Evolutionary conservation across 2,888 invertebrate species (phyloP).

Genomic region (Junonia oenone): DNA sequence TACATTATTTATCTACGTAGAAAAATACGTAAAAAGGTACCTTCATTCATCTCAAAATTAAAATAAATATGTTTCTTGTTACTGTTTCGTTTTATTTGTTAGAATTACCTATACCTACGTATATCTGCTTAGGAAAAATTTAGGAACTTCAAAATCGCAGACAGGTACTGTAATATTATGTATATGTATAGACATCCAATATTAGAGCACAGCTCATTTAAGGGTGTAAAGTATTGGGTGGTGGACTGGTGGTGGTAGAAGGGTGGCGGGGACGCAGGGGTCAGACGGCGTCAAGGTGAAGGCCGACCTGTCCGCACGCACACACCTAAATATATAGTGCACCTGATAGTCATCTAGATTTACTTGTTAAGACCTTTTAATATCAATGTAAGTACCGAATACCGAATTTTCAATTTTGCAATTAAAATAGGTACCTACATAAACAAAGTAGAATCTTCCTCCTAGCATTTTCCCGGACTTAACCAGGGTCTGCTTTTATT

Average conservation of each 20-base stretch:
- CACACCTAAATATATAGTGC: constrained; percentile 39
- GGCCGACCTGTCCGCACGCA: constrained; percentile 48
- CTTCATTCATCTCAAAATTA: too few relatives aligned
- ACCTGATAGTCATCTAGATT: constrained; percentile 32
- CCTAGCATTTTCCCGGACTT: too few relatives aligned
- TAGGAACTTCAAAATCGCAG: background rate
- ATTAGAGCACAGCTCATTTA: constrained; percentile 55
- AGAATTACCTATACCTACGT: too few relatives aligned
- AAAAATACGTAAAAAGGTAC: too few relatives aligned
- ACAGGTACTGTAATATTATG: background rate
- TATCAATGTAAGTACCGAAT: background rate
- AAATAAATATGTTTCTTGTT: too few relatives aligned
- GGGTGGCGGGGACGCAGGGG: constrained; percentile 41
- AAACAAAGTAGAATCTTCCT: too few relatives aligned
- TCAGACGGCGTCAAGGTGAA: constrained; percentile 76
- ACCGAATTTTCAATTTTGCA: background rate
- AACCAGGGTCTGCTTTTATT: too few relatives aligned
- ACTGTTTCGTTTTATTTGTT: too few relatives aligned
- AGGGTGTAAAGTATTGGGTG: constrained; percentile 27
- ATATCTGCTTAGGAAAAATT: too few relatives aligned
- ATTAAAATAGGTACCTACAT: too few relatives aligned
- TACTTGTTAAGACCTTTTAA: background rate
- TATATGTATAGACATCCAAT: constrained; percentile 40
- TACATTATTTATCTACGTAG: too few relatives aligned
- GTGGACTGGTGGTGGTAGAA: constrained; percentile 32